phyloP scores from a whole-genome alignment of 1,140 invertebrate genomes.

The Elymnias hypermnestra region DNA sequence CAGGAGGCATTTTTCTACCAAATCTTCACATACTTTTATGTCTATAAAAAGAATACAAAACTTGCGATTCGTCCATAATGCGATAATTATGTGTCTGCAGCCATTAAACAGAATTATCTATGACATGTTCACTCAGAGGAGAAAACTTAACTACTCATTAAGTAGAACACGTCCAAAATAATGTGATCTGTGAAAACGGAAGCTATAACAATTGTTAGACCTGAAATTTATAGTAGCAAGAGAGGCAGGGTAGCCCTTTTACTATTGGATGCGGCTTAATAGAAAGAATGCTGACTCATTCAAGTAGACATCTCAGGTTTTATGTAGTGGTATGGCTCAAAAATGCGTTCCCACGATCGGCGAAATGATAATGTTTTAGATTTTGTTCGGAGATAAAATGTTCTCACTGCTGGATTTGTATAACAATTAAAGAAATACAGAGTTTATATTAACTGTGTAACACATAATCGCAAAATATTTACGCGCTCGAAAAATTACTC shows the following conservation, averaged over 20 bases:
- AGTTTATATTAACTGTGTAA: too few species aligned
- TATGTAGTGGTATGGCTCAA: conserved; percentile 40
- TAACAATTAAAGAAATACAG: too few species aligned
- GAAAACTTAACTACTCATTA: conserved; percentile 68
- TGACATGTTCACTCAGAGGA: conserved; percentile 60
- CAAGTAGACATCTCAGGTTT: conserved; percentile 36
- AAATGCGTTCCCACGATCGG: conserved; percentile 62
- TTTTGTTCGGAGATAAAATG: conserved; percentile 21
- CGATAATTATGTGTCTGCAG: conserved; percentile 55
- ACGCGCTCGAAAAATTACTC: too few species aligned
- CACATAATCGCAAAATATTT: too few species aligned
- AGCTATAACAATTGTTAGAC: background rate
- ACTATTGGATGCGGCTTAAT: conserved; percentile 35
- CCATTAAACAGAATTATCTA: conserved; percentile 71
- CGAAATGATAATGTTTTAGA: conserved; percentile 49
- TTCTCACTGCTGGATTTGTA: conserved; percentile 6
- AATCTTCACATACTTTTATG: too few species aligned
- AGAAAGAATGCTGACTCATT: conserved; percentile 56
- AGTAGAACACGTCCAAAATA: conserved; percentile 33
- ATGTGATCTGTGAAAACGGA: conserved; percentile 17
- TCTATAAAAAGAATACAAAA: too few species aligned
- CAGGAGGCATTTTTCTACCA: too few species aligned
- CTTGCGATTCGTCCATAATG: conserved; percentile 41
- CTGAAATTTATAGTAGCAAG: background rate
- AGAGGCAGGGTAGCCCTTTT: conserved; percentile 20